Evolutionary conservation across 2,113 vertebrate species (phyloP).

Genomic region (Neolamprologus longior): DNA sequence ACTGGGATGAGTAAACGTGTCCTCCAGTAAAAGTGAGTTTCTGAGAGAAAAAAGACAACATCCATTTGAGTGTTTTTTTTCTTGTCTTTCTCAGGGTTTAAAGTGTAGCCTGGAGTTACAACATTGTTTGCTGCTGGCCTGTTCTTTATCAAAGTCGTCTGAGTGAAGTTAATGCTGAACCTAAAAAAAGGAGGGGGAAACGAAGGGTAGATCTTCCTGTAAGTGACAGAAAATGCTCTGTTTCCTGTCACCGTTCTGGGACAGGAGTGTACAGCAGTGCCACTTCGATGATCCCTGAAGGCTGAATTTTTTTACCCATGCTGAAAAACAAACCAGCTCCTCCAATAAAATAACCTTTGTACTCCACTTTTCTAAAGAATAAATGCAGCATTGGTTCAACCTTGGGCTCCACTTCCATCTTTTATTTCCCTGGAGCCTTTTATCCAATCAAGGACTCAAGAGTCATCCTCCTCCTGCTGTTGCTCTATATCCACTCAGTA

Average conservation of each 20-base stretch:
- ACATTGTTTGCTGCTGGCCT: background rate
- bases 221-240: background rate
- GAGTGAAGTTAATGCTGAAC: background rate
- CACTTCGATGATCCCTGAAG: background rate
- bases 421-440: background rate
- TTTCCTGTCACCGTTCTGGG: background rate
- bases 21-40: background rate
- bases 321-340: background rate
- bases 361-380: background rate
- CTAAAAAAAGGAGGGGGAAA: background rate
- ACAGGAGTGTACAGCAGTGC: background rate
- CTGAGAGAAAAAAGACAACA: background rate
- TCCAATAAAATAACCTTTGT: background rate
- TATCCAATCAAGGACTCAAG: background rate
- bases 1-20: background rate
- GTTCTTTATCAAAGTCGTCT: background rate
- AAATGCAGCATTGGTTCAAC: background rate
- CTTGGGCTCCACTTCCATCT: background rate
- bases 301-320: background rate
- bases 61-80: background rate
- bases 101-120: slow-evolving; percentile 31
- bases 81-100: background rate
- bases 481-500: background rate
- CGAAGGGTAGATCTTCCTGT: background rate
- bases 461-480: background rate